Conservation (phyloP, 23 tunicate species). For the Aplidium turbinatum region DNA sequence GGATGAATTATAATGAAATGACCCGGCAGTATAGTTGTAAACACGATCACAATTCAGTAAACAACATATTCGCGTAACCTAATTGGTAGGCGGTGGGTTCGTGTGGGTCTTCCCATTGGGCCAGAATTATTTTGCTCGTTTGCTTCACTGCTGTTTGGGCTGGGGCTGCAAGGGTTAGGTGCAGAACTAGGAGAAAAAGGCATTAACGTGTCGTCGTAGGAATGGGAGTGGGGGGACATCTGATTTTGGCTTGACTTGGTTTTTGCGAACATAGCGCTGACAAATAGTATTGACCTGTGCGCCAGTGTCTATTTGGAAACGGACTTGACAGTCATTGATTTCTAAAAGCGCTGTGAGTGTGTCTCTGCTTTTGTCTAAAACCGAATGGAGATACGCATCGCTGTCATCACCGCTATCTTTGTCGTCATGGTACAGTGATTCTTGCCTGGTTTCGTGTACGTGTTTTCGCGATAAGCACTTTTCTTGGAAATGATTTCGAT, state of each 20-base stretch:
- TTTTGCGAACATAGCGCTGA: conserved; percentile 14
- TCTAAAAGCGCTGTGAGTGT: conserved; percentile 15
- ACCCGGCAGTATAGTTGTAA: no score
- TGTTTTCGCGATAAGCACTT: conserved; percentile 6
- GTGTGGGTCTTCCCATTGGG: no score
- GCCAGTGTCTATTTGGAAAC: conserved; percentile 27
- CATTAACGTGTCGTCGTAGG: no score
- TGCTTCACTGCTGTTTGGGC: no score
- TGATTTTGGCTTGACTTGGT: conserved; percentile 11
- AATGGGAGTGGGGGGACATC: no score
- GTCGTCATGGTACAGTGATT: not conserved
- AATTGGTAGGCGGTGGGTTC: no score
- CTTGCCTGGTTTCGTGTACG: not conserved
- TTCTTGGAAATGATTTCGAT: conserved; percentile 4
- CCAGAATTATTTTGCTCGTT: no score
- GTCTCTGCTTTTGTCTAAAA: not conserved
- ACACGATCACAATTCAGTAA: no score
- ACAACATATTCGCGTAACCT: no score
- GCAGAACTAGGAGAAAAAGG: no score
- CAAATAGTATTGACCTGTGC: conserved; percentile 36
- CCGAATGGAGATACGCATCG: conserved; percentile 18
- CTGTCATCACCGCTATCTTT: not conserved
- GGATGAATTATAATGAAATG: no score
- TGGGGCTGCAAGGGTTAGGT: no score
- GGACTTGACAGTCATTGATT: conserved; percentile 10